Conservation (phyloP, 92 coral and sea anemone genomes). For the Heteractis magnifica region DNA sequence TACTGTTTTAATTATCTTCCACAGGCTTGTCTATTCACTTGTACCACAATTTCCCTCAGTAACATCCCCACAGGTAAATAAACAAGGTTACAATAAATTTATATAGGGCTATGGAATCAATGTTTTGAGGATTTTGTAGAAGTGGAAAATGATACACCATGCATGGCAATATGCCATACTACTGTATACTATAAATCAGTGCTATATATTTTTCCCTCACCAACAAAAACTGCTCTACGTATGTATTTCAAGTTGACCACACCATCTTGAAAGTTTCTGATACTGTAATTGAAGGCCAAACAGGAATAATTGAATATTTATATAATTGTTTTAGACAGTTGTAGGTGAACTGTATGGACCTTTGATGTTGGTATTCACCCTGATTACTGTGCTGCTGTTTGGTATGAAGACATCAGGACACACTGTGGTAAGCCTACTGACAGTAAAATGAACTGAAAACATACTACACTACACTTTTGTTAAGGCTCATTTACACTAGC, state of each 20-base stretch:
- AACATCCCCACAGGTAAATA: conserved; percentile 87
- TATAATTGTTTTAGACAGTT: conserved; percentile 68
- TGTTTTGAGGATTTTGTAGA: no score
- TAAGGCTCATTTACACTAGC: no score
- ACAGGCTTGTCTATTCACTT: conserved; percentile 77
- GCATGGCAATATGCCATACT: no score
- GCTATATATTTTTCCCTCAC: no score
- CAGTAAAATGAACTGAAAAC: neutral
- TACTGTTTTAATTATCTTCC: neutral
- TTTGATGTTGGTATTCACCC: conserved; percentile 91
- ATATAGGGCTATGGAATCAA: no score
- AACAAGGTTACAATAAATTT: neutral
- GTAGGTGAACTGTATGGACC: conserved; percentile 99
- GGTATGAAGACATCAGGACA: conserved; percentile 98
- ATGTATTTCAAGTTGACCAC: no score
- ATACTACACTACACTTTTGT: neutral
- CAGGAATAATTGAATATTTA: no score
- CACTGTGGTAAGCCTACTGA: conserved; percentile 81
- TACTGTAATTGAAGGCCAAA: no score
- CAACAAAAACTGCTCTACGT: no score
- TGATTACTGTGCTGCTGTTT: conserved; percentile 85
- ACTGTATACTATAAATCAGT: no score
- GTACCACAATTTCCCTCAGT: conserved; percentile 89
- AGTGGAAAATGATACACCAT: no score
- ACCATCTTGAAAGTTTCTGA: neutral